Base-by-base conservation (phyloP, 2,888 invertebrate genomes). In the Caenorhabditis japonica region DNA sequence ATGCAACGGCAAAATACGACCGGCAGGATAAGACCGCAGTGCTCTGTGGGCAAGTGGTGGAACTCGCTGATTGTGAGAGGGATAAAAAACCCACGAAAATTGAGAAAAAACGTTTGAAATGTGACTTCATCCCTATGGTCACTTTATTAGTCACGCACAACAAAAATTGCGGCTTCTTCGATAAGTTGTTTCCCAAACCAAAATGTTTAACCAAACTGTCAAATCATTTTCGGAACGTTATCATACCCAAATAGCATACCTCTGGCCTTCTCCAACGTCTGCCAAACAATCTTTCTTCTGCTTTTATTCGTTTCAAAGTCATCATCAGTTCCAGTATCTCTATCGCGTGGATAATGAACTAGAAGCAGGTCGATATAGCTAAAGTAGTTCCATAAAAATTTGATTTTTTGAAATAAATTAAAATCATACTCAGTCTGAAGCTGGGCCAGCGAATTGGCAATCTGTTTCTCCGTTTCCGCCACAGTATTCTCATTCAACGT, bases 231-330 rank as follows among this genome's bases (percentile, higher is more conserved):
- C 15, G 5, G 5, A 0, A 17, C n/a, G n/a, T 25, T 25, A 38
- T 21, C 30, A 27, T 10, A 12, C n/a, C 41, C 17, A 19, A 27
- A 21, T 52, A 30, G 56, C 82, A 87, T 81, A 72, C 83, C 82
- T 43, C 92, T 90, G 0, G 88, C 81, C 62, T 91, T 89, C 10
- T 91, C 91, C 81, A 94, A 88, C 15, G 91, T 91, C 55, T 89
- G 87, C 93, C 94, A 94, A 43, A 92, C 92, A 55, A 89, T 88
- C 43, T 90, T 89, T 23, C 93, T 89, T 51, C 72, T 61, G 7
- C 39, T 58, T 36, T 59, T 69, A 33, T 77, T 77, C 7, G 44
- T 36, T 43, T 71, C 71, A 39, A 52, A 71, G 39, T 71, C 64
- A 17, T 62, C 62, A 30, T 79, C 79, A 4, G 46, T 30, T 13